These are phyloP conservation scores for Periphyllus acericola DNA, from an alignment of 2,888 invertebrate genomes.

Conservation along the genomic window DNA sequence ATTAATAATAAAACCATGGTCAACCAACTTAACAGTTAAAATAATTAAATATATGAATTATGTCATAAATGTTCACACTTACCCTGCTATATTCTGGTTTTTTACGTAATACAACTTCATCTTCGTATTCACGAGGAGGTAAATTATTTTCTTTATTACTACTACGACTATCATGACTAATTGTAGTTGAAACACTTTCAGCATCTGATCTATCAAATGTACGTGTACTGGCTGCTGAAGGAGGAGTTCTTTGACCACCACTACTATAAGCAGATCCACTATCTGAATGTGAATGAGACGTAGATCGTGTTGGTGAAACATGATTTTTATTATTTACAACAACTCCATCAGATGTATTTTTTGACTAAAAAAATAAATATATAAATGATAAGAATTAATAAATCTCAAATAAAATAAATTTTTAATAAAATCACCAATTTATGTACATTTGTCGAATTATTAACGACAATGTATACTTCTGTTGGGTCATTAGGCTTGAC, in stretches of 20 bases:
- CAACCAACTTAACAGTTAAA: too few species aligned
- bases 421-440: constrained; percentile 53
- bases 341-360: constrained; percentile 50
- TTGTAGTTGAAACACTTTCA: constrained; percentile 83
- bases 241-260: constrained; percentile 65
- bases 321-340: constrained; percentile 48
- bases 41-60: neutral
- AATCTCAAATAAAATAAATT: neutral
- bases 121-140: constrained; percentile 68
- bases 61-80: constrained; percentile 44
- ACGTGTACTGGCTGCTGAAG: constrained; percentile 65
- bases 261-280: constrained; percentile 64
- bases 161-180: constrained; percentile 79
- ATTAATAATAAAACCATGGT: too few species aligned
- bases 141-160: constrained; percentile 72
- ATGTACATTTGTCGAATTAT: constrained; percentile 64
- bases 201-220: constrained; percentile 75
- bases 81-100: constrained; percentile 71
- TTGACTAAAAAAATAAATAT: constrained; percentile 43
- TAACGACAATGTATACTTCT: constrained; percentile 66
- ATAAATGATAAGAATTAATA: neutral
- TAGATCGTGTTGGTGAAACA: constrained; percentile 74
- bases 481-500: constrained; percentile 66
- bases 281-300: constrained; percentile 66
- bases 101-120: constrained; percentile 75